These are phyloP conservation scores for Dinothrombium tinctorium DNA, from an alignment of 1,140 invertebrate genomes.

Conservation along the genomic window DNA sequence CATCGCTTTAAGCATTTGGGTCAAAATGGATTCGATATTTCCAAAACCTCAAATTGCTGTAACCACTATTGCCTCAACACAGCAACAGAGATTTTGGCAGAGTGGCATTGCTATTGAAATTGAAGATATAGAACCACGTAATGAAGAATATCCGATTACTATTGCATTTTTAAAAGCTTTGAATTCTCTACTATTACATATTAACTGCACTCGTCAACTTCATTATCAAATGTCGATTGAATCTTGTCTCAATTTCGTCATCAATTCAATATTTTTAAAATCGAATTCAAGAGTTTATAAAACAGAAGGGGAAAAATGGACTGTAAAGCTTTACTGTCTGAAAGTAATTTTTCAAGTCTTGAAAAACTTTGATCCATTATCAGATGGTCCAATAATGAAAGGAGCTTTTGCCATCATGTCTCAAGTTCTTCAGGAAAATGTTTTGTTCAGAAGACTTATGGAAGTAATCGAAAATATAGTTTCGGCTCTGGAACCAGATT, in stretches of 20 bases:
- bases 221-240: slow-evolving; percentile 5
- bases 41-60: slow-evolving; percentile 1
- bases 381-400: slow-evolving; percentile 3
- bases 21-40: slow-evolving; percentile 9
- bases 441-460: slow-evolving; percentile 11
- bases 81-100: slow-evolving; percentile 8
- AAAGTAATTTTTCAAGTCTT: slow-evolving; percentile 5
- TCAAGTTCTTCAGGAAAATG: slow-evolving; percentile 13
- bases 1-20: slow-evolving; percentile 46
- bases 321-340: slow-evolving; percentile 5
- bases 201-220: not conserved
- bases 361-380: slow-evolving; percentile 5
- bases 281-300: slow-evolving; percentile 9
- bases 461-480: slow-evolving; percentile 8
- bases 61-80: not conserved
- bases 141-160: slow-evolving; percentile 63
- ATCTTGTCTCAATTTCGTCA: slow-evolving; percentile 9
- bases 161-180: slow-evolving; percentile 51
- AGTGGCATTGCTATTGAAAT: slow-evolving; percentile 26
- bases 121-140: slow-evolving; percentile 56
- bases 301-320: slow-evolving; percentile 12
- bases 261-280: slow-evolving; percentile 10
- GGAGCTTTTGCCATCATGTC: slow-evolving; percentile 6
- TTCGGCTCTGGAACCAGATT: not conserved
- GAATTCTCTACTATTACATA: slow-evolving; percentile 34